phyloP scores from a whole-genome alignment of 2,113 vertebrate species.

The Empidonax alnorum region DNA sequence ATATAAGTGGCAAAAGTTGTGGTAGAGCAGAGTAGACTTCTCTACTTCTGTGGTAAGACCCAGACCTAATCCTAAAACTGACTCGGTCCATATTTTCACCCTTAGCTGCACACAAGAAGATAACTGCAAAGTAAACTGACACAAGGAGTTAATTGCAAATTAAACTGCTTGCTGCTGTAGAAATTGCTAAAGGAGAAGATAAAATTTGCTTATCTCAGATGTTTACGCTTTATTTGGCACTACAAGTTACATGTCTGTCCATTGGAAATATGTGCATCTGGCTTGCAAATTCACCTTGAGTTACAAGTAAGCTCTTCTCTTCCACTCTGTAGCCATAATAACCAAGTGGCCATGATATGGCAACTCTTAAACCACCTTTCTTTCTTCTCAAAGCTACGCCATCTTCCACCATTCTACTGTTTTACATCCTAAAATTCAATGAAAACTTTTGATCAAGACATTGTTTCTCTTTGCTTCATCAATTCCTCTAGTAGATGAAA shows the following conservation, averaged over 20 bases:
- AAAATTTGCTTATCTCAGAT: neutral
- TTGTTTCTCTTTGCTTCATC: neutral
- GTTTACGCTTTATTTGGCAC: neutral
- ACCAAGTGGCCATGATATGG: neutral
- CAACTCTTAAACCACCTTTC: neutral
- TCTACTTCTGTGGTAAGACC: neutral
- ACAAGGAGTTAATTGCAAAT: neutral
- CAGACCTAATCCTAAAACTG: neutral
- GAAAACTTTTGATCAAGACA: neutral
- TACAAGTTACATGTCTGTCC: neutral
- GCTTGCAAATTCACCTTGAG: neutral
- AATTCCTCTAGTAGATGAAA: neutral
- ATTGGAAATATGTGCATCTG: neutral
- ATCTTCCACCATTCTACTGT: neutral
- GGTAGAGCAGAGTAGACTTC: neutral
- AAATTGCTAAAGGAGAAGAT: neutral
- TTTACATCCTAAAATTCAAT: neutral
- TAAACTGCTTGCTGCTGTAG: neutral
- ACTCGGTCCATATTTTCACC: neutral
- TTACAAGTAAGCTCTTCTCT: neutral
- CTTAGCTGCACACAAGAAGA: neutral
- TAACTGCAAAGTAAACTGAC: neutral
- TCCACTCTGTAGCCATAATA: neutral
- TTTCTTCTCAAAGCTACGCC: neutral
- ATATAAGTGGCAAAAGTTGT: neutral